Evolutionary conservation across 2,888 invertebrate species (phyloP), one percentile per base, ranked within the genome.

Genomic region (Drosophila hamatofila): DNA sequence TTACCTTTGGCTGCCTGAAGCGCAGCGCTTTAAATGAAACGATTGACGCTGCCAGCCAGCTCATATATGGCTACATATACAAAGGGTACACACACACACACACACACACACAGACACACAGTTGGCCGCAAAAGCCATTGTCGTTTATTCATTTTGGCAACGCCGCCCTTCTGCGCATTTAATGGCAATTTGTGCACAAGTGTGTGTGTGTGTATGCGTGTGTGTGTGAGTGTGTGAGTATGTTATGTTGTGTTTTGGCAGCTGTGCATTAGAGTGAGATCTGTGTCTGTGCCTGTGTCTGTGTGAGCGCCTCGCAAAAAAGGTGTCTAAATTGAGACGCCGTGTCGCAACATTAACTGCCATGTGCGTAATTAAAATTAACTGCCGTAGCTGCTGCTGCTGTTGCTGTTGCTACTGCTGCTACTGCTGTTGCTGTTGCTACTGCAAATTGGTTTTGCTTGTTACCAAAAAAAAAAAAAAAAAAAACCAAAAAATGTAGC

Each of bases 311-410:
- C 75, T 41, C 68, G 44, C 67, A 79, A 83, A 81, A 81, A 81
- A 84, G 89, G 84, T 84, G 84, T 85, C 89, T 87, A 84, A 84
- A 84, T 84, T 88, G 84, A 82, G 86, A 82, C 75, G 89, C 85
- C 77, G 75, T 89, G 89, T 88, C 89, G 82, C 83, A 73, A 80
- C 82, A 87, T 72, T 84, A 84, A 84, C 81, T 74, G 81, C 84
- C 87, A 72, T 78, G 79, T 86, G 88, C 81, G 86, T 86, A 88
- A 89, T 86, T 86, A 86, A 86, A 89, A 86, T 88, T 90, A 86
- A 86, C 90, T 89, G 86, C 74, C 80, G 57, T 21, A 46, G 54
- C 61, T 52, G 61, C 59, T 56, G 51, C 56, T 65, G 70, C 37
- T 54, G 51, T 51, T 33, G 23, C 49, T 30, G 44, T 49, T 48